Percentiles rank a stretch among this genome's conserved stretches.
These are phyloP conservation scores for Aviceda cuculoides DNA, from an alignment of 2,797 vertebrate species.

Conservation along the genomic window DNA sequence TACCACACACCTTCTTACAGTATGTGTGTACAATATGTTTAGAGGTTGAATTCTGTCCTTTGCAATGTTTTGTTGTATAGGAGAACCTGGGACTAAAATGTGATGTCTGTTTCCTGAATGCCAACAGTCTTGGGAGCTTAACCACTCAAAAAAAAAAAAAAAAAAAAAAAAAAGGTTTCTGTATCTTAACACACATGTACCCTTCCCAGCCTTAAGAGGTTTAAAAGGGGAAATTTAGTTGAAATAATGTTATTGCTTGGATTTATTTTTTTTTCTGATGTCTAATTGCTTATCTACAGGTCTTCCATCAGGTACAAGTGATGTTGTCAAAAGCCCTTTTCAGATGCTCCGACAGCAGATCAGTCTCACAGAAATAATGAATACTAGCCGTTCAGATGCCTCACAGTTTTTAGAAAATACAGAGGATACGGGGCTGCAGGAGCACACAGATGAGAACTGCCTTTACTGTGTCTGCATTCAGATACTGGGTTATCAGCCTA, in stretches of 20 bases:
- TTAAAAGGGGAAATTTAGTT: neutral
- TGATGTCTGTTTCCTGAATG: neutral
- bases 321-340: constrained; percentile 82
- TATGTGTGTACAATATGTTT: neutral
- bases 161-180: neutral
- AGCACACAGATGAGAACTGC: constrained; percentile 95
- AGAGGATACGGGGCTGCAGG: constrained; percentile 94
- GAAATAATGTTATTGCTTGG: neutral
- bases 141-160: neutral
- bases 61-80: neutral
- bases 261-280: neutral
- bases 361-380: constrained; percentile 96
- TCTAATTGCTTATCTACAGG: constrained; percentile 45
- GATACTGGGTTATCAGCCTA: constrained; percentile 87
- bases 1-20: neutral
- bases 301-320: constrained; percentile 75
- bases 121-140: neutral
- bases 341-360: constrained; percentile 91
- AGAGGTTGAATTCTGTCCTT: neutral
- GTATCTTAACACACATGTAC: neutral
- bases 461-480: constrained; percentile 93
- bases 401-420: constrained; percentile 84
- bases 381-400: constrained; percentile 86
- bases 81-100: neutral
- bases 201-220: neutral